Conservation (phyloP, 2,797 vertebrate species). For the Leptatherina wallacei region DNA sequence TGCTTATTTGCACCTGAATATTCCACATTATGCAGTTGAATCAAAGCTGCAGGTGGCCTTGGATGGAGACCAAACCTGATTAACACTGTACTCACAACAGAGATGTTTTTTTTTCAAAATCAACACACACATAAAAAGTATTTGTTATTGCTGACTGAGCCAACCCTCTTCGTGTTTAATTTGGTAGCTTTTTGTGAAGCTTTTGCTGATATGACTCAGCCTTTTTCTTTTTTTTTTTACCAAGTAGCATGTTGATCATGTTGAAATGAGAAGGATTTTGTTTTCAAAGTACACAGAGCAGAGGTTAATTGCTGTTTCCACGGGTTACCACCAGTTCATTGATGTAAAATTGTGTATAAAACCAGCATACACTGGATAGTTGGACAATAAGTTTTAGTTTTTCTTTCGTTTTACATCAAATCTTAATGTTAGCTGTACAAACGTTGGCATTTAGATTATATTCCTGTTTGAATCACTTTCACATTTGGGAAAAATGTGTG, state of each 20-base stretch:
- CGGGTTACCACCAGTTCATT: no score
- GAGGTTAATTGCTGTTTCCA: no score
- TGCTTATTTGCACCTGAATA: background rate
- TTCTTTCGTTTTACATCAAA: no score
- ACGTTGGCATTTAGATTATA: background rate
- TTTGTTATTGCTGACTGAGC: background rate
- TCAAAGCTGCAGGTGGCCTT: background rate
- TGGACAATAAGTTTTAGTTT: no score
- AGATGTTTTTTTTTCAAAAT: background rate
- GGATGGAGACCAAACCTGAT: background rate
- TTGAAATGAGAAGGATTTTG: background rate
- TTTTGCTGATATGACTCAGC: background rate
- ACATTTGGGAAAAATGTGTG: conserved; percentile 14
- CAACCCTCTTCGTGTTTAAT: background rate
- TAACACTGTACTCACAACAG: background rate
- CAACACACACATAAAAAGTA: background rate
- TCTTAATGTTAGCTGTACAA: no score
- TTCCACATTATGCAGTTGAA: background rate
- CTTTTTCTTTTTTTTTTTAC: no score
- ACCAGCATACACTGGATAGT: no score
- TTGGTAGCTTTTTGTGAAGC: background rate
- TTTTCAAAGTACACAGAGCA: background rate
- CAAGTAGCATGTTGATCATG: no score
- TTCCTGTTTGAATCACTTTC: background rate
- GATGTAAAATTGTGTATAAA: no score